Base-by-base conservation (phyloP, 2,888 invertebrate species). In the Saturnia pavonia region DNA sequence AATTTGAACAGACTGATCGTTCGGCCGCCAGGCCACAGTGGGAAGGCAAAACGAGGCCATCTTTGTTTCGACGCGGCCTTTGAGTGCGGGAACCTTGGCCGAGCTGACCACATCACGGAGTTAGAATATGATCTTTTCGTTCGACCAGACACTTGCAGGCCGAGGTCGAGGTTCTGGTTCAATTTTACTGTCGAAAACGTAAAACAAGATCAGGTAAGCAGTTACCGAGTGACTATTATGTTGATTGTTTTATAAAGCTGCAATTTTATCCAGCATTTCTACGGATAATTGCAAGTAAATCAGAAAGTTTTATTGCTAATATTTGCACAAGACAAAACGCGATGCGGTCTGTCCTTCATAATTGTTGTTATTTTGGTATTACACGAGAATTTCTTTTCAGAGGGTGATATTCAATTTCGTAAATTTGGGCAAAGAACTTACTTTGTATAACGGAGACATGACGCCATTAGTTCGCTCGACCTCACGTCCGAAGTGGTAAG, bases 171-270 rank as follows among this genome's bases (percentile, higher is more conserved):
- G 68, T 97, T 99, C 79, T 99, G 99, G 99, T 99, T 99, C 91
- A 99, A 99, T 92, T 99, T 99, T 85, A 98, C 99, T 0, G 99
- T 99, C 54, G 99, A 99, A 88, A 99, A 99, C 87, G 98, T 98
- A 0, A 97, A 96, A 80, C 95, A 96, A 73, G 98, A 99, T 88
- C 99, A 99, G 95, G 97, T 97, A 85, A 68, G 74, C 4, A 60
- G 25, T 4, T 25, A 57, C 11, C 22, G n/a, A n/a, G 19, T 22
- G 54, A 12, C 3, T 34, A 34, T 6, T 6, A 22, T 3, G 4
- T 25, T 25, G 12, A 14, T 60, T 54, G 2, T 9, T 22, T 9
- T 54, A 22, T 22, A 11, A 54, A 54, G 43, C 43, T 43, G 11
- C 9, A 14, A 43, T 43, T 43, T 43, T 1, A 43, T 43, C 11